A percentile compares a stretch with the other conserved stretches of the same genome.
Evolutionary conservation across 1,140 invertebrate species (phyloP).

Genomic region (Pseudomyrmex flavicornis): DNA sequence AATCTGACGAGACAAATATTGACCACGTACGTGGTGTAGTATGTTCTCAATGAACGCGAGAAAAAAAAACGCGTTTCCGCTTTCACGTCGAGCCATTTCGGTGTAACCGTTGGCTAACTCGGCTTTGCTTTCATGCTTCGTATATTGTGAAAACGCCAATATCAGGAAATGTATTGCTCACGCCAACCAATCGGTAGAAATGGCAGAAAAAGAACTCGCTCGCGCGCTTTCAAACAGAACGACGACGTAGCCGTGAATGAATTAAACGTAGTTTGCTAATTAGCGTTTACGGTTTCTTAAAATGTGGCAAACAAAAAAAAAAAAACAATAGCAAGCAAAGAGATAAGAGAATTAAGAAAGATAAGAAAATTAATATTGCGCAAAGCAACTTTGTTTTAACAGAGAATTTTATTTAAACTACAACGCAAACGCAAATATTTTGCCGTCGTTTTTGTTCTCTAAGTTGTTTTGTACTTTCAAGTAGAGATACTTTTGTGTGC

Average conservation of each 20-base stretch:
- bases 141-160: constrained; percentile 69
- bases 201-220: constrained; percentile 18
- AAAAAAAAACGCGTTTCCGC: constrained; percentile 35
- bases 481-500: not conserved
- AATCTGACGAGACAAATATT: too few species aligned
- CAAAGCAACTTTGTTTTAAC: not conserved
- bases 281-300: constrained; percentile 3
- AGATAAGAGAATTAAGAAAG: too few species aligned
- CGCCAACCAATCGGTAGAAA: constrained; percentile 6
- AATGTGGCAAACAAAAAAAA: not conserved
- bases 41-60: not conserved
- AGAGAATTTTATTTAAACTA: not conserved
- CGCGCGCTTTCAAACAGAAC: constrained; percentile 1
- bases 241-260: not conserved
- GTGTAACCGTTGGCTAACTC: constrained; percentile 51
- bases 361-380: too few species aligned
- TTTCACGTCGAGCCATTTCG: constrained; percentile 57
- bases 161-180: constrained; percentile 67
- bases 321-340: too few species aligned
- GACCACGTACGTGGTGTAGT: too few species aligned
- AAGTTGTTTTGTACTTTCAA: constrained; percentile 22
- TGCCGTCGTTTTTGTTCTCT: not conserved
- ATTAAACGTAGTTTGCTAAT: constrained; percentile 13
- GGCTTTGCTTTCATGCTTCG: constrained; percentile 33
- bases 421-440: not conserved